Base-by-base conservation (phyloP, 2,797 vertebrate genomes). In the Lycodopsis pacificus region DNA sequence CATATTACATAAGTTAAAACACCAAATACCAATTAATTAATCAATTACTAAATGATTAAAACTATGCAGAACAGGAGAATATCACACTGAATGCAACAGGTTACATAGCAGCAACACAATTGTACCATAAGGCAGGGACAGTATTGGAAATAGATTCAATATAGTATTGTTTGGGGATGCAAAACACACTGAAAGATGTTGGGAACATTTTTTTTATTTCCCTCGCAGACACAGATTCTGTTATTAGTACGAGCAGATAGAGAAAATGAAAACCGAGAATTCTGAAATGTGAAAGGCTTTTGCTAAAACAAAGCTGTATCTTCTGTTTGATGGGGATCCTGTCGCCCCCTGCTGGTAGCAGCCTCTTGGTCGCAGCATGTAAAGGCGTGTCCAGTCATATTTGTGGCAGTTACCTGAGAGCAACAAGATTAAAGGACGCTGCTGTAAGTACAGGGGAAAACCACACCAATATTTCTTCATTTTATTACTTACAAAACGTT, bases 351-450 rank as follows among this genome's bases (percentile, higher is more conserved):
- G 7, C 7, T 66, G 84, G 62, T 20, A 34, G 32, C 32, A 34
- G 32, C 7, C 7, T 14, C 0, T 2, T 0, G 12, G 34, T n/a
- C 66, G 57, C 27, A 59, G 42, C 75, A 79, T 73, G 72, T 90
- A 88, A 94, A 90, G 95, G 95, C 82, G 95, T 92, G 93, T 90
- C 82, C 71, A 63, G 19, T 73, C 57, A 59, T 71, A 49, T 83
- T 80, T 75, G 76, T 64, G 77, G 56, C 91, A 93, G 84, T 94
- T 93, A 94, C 91, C 92, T 93, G 92, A 90, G 80, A 91, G 73
- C 88, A 84, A 83, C 78, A 2, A 86, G 94, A 95, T 95, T 96
- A 95, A 95, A 95, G 94, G 95, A 94, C 95, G 95, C 95, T 96
- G 95, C 95, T 95, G 95, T 96, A 87, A 95, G 95, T 96, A 78